Evolutionary conservation across 1,140 invertebrate genomes (phyloP).

Genomic region (Hormaphis cornu): DNA sequence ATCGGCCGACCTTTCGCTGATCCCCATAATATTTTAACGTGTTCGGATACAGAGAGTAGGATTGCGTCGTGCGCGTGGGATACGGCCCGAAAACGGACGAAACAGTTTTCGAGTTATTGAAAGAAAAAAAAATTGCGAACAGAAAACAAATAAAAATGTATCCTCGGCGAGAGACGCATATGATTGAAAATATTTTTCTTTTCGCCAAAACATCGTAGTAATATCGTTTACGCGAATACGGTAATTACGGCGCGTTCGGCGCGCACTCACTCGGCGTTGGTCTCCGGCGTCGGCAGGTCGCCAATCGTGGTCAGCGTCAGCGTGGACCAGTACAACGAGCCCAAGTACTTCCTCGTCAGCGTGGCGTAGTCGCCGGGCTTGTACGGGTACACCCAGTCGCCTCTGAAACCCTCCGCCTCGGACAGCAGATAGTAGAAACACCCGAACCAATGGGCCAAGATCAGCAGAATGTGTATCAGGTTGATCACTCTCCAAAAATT

Average conservation of each 20-base stretch:
- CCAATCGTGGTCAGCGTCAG: constrained; percentile 93
- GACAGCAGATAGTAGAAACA: constrained; percentile 93
- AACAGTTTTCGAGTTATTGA: too few species aligned
- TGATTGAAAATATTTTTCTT: constrained; percentile 11
- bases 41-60: too few species aligned
- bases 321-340: constrained; percentile 92
- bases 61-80: too few species aligned
- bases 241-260: constrained; percentile 62
- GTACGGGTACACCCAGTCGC: constrained; percentile 87
- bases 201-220: neutral
- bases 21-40: too few species aligned
- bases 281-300: constrained; percentile 86
- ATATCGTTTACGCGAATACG: neutral
- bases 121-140: too few species aligned
- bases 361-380: constrained; percentile 74
- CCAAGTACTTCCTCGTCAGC: constrained; percentile 82
- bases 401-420: constrained; percentile 68
- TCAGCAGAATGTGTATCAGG: constrained; percentile 85
- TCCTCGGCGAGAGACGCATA: too few species aligned
- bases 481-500: constrained; percentile 94
- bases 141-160: too few species aligned
- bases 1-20: too few species aligned
- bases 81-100: too few species aligned
- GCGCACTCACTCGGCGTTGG: constrained; percentile 85
- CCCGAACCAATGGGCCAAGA: constrained; percentile 93